phyloP scores from a whole-genome alignment of 2,888 invertebrate genomes.

The Tiphia femorata region DNA sequence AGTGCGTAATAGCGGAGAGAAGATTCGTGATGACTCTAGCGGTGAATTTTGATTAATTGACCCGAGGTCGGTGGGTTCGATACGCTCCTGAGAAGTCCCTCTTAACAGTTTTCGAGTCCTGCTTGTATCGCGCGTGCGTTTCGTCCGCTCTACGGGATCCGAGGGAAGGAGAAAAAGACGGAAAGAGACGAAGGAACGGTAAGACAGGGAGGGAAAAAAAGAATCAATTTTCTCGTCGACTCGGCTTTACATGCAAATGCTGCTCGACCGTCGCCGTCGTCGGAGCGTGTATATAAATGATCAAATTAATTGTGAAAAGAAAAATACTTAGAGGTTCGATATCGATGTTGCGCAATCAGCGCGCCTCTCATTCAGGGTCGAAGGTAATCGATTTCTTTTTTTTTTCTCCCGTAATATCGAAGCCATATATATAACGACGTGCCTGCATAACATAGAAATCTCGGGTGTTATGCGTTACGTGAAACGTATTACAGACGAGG shows the following conservation, averaged over 20 bases:
- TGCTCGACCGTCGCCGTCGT: constrained; percentile 5
- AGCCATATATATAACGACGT: too few relatives aligned
- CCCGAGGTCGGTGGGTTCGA: constrained; percentile 38
- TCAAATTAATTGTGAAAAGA: constrained; percentile 34
- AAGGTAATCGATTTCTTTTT: constrained; percentile 36
- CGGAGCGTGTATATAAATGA: constrained; percentile 35
- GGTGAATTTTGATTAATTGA: constrained; percentile 42
- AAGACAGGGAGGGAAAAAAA: constrained; percentile 17
- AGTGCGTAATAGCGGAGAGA: too few relatives aligned
- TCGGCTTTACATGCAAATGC: constrained; percentile 20
- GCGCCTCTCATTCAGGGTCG: constrained; percentile 27
- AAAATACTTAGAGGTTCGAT: constrained; percentile 7
- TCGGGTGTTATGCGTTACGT: too few relatives aligned
- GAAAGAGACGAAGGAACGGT: neutral
- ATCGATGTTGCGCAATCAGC: constrained; percentile 29
- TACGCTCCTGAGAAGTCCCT: constrained; percentile 36
- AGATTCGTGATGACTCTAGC: constrained; percentile 23
- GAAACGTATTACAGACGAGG: too few relatives aligned
- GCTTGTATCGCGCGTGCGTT: constrained; percentile 26
- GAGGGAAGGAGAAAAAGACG: neutral
- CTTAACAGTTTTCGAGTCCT: constrained; percentile 32
- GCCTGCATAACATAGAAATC: too few relatives aligned
- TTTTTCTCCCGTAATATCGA: constrained; percentile 10
- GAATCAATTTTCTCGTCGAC: constrained; percentile 34
- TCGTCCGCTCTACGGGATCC: constrained; percentile 5